Percentiles rank a stretch among this genome's conserved stretches.
phyloP scores from a whole-genome alignment of 2,888 invertebrate species.

The Tiliacea aurago region DNA sequence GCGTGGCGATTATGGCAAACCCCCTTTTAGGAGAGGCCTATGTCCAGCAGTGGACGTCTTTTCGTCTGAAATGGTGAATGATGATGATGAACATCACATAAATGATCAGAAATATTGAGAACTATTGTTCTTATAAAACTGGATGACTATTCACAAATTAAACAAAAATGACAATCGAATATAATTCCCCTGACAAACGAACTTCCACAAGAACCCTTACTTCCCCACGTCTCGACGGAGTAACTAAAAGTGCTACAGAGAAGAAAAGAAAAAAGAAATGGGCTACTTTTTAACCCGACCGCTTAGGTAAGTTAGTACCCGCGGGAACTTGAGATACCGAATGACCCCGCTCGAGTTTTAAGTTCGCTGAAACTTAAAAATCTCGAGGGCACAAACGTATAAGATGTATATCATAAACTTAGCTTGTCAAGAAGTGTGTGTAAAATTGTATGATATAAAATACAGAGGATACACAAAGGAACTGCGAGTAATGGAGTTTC shows the following conservation, averaged over 20 bases:
- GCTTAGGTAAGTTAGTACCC: conserved; percentile 59
- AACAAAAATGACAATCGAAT: conserved; percentile 43
- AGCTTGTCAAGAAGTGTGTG: conserved; percentile 26
- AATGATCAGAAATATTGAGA: background rate
- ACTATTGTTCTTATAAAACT: background rate
- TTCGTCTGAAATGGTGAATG: too few species aligned
- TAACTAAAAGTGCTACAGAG: conserved; percentile 38
- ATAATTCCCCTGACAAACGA: conserved; percentile 30
- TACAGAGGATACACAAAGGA: conserved; percentile 1
- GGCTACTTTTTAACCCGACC: conserved; percentile 58
- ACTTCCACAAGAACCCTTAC: conserved; percentile 41
- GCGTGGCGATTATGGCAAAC: too few species aligned
- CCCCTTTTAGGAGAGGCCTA: too few species aligned
- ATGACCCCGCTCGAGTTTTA: conserved; percentile 49
- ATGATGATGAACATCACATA: too few species aligned
- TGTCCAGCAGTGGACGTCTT: too few species aligned
- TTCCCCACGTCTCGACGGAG: conserved; percentile 40
- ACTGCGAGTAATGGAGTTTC: conserved; percentile 10
- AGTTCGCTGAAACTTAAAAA: conserved; percentile 58
- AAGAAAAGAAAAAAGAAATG: conserved; percentile 47
- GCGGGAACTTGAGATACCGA: conserved; percentile 50
- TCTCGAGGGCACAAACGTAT: conserved; percentile 39
- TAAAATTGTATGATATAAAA: conserved; percentile 19
- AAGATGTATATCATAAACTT: conserved; percentile 39
- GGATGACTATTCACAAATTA: conserved; percentile 9